Evolutionary conservation across 2,888 invertebrate species (phyloP), one percentile per base, ranked within the genome.

Genomic region (Allygus modestus): DNA sequence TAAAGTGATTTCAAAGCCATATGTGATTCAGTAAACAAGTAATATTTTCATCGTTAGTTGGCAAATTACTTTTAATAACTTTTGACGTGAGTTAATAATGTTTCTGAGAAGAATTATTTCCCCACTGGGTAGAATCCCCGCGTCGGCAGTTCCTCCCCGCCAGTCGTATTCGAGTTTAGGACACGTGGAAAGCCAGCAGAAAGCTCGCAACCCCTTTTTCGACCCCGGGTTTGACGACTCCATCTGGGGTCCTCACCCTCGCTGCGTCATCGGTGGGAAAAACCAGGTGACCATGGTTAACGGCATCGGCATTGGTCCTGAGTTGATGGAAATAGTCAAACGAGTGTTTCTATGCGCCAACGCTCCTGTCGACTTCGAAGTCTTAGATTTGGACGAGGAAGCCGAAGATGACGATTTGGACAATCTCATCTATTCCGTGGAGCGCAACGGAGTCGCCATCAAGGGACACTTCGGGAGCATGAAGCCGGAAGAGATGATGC

Each of bases 391-490:
- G 37, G 2, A 17, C 20, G 73, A 23, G 12, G 37, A 75, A 9
- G 61, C n/a, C 9, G 41, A 23, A 7, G 73, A 82, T 4, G 54
- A 26, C 7, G 75, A 83, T 28, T 2, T 83, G 75, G 75, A 83
- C 17, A 73, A 83, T 33, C 33, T 75, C n/a, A 41, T 83, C 17
- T 41, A 54, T 11, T 83, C 83, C 17, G 51, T 83, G 31, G 61
- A 75, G 41, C 73, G 83, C 58, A 83, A 83, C 73, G 83, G 83
- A 7, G 83, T 83, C 31, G 73, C 58, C 41, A 54, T 83, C 61
- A 83, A 73, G 51, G 83, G 83, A 15, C 43, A 28, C 1, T 46
- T 51, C 41, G 51, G 17, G n/a, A 23, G 2, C 23, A 1, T 41
- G 20, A 28, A 37, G 15, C 26, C 73, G 7, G 37, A 73, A 5